These are phyloP conservation scores for Campylomormyrus tamandua DNA, from an alignment of 2,113 vertebrate genomes.

Conservation along the genomic window DNA sequence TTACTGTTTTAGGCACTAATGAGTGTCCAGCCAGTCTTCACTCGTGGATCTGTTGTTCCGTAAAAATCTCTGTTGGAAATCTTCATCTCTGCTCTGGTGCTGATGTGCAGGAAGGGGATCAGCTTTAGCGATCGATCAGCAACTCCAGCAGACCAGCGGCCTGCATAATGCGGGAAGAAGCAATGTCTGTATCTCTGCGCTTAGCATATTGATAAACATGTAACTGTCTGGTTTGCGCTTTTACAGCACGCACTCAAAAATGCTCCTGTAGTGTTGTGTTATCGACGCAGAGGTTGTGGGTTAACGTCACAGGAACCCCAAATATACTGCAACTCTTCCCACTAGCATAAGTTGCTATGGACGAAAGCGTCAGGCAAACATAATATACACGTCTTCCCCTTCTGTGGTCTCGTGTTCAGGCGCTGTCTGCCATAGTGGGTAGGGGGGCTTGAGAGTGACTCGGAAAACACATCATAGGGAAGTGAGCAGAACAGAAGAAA, in stretches of 20 bases:
- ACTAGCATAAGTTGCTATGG: background rate
- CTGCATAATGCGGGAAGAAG: background rate
- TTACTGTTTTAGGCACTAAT: background rate
- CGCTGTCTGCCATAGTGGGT: background rate
- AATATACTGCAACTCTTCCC: background rate
- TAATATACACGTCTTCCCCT: background rate
- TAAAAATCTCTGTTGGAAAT: background rate
- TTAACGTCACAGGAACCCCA: background rate
- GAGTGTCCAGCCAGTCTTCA: background rate
- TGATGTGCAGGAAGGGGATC: background rate
- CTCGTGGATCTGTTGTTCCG: background rate
- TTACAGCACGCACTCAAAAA: background rate
- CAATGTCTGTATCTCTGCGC: background rate
- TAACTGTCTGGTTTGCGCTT: slow-evolving; percentile 43
- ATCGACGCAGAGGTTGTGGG: background rate
- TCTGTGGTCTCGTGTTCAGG: background rate
- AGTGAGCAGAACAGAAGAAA: background rate
- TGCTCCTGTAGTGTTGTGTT: slow-evolving; percentile 8
- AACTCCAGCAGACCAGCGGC: background rate
- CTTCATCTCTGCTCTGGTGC: background rate
- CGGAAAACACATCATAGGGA: background rate
- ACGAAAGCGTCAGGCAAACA: background rate
- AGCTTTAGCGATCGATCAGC: background rate
- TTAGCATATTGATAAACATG: slow-evolving; percentile 48
- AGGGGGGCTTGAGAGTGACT: background rate